Evolutionary conservation across 1,140 invertebrate genomes (phyloP), one percentile per base, ranked within the genome.

Genomic region (Megalopta genalis): DNA sequence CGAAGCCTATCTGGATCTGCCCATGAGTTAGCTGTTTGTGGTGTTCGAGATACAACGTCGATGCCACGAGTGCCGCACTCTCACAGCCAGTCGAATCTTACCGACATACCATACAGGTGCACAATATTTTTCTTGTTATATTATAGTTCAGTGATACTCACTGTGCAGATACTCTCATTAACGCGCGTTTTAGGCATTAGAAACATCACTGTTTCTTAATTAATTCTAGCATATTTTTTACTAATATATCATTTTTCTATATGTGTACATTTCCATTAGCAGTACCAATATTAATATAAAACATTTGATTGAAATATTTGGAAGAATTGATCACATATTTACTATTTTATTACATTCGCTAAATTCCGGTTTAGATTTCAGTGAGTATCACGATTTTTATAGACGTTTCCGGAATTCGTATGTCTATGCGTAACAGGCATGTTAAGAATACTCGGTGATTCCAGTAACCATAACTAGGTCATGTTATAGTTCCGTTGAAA

Each of bases 51-150:
- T 68, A 93, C 94, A 37, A 88, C 90, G 46, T 77, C 88, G 10
- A 67, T 86, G 72, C 88, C 91, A 42, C 94, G 95, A 76, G 96
- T 97, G 73, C 95, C 96, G 42, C 95, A 96, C 90, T 96, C 95
- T 7, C 95, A 96, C 90, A 96, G 96, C 81, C 97, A 97, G 87
- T 96, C 96, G 68, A 97, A 97, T 91, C 94, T 97, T 77, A 95
- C 95, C 89, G 96, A 97, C 85, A 96, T 96, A 72, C 95, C 95
- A 23, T 96, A 96, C 93, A 96, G 96, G 94, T 97, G 92, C 59
- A 83, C 72, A 62, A 80, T 12, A 21, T 7, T 27, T 37, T 66
- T 25, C 0, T 12, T n/a, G 27, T n/a, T 49, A 21, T 27, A 2
- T n/a, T 1, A 2, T 9, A 64, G 23, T n/a, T 8, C 0, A 2